Base-by-base conservation (phyloP, 2,113 vertebrate genomes). In the Otus sunia region DNA sequence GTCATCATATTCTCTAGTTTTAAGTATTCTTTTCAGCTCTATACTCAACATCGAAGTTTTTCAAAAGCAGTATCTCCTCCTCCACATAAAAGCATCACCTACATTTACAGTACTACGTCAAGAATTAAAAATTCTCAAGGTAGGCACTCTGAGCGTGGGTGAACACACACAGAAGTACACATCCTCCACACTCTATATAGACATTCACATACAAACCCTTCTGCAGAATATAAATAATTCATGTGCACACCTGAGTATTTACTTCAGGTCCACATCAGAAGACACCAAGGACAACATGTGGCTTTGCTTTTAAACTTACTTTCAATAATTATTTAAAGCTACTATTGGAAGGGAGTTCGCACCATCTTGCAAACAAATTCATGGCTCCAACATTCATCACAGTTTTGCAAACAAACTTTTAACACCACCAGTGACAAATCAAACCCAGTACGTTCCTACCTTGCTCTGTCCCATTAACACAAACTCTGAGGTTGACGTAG, bases 401-500 rank as follows among this genome's bases (percentile, higher is more conserved):
- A 9, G 0, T 56, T 84, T 71, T 25, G 32, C 66, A 56, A 72
- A 18, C 4, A 11, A 8, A 27, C 17, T 32, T 49, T 37, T 3
- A 12, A n/a, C 11, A 41, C 4, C 41, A 50, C 3, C 34, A 18
- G 23, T 23, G 20, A 49, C 50, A 79, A 39, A 62, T 2, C 29
- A 27, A 59, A 50, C 23, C 8, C 2, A 2, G 22, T 13, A 8
- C 14, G 20, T 17, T 72, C 97, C 77, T 98, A 99, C 99, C 99
- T 98, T 99, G 99, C 71, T 99, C 98, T 82, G 95, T 98, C 75
- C 98, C 98, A 78, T 98, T 98, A 69, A 98, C 94, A 63, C 95
- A 98, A 43, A 99, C 97, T 87, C 96, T 98, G 94, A 99, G 95
- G 97, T 99, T 99, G 96, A 99, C 98, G 4, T 99, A 99, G 47